Base-by-base conservation (phyloP, 2,888 invertebrate species). In the Lottia gigantea region DNA sequence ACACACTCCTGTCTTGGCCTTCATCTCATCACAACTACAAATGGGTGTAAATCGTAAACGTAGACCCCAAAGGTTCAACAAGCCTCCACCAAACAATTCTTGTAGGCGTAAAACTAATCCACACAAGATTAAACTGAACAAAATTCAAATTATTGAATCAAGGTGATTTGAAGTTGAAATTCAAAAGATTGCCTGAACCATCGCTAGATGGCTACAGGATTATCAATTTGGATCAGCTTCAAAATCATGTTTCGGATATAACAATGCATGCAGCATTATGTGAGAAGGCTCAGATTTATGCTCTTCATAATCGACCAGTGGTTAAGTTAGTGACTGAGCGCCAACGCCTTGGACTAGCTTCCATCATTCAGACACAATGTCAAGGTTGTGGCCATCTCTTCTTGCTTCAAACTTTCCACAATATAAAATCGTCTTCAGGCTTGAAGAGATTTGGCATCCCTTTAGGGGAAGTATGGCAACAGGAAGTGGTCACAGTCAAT, bases 391-490 rank as follows among this genome's bases (percentile, higher is more conserved):
- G 49, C 7, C 19, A 70, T 15, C 25, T 66, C 25, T 66, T 70
- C 55, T 16, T 47, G 25, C 8, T 64, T 11, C 45, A 47, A 14
- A 70, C 7, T 12, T 31, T 62, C 8, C 19, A 14, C 1, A 62
- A 66, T 8, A 23, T 23, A n/a, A 23, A 12, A 12, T 15, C 23
- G 8, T 55, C 55, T 2, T 19, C 11, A 12, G 23, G 23, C 19
- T 12, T 2, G 14, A 31, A 66, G 40, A 25, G 62, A 8, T 70
- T 72, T 64, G 75, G 74, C 40, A 72, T 77, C 11, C 74, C 31
- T 73, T 74, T n/a, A 71, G 73, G 75, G 75, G 73, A 16, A 46
- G 69, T 19, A 62, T 75, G 47, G 71, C 64, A 3, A 71, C 64
- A 62, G 77, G 75, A 47, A 66, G 67, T 26, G 75, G 74, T 8